Conservation (phyloP, 2,888 invertebrate species). For the Orchesellides sinensis region DNA sequence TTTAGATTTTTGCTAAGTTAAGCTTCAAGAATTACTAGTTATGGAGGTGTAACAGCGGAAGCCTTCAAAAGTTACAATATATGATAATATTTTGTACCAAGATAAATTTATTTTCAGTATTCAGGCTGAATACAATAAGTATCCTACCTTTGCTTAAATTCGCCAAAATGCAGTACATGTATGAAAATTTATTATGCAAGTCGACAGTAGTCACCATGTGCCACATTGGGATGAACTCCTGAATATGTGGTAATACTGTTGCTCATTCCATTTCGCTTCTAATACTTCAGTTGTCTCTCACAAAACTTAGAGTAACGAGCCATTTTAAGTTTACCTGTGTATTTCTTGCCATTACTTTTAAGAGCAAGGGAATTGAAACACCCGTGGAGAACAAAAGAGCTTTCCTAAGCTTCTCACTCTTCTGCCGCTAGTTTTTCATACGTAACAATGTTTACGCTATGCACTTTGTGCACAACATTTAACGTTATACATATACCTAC, state of each 20-base stretch:
- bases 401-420: background rate
- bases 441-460: background rate
- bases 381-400: constrained; percentile 13
- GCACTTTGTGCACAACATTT: background rate
- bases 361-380: constrained; percentile 38
- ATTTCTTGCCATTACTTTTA: constrained; percentile 20
- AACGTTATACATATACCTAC: background rate
- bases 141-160: background rate
- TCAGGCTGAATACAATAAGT: background rate
- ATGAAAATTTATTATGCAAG: background rate
- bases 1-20: no score
- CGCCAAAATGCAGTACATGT: background rate
- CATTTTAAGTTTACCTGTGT: constrained; percentile 23
- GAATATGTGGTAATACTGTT: no score
- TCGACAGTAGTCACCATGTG: no score
- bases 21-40: no score
- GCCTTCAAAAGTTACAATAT: no score
- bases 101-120: background rate
- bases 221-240: no score
- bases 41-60: no score
- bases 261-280: background rate
- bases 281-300: background rate
- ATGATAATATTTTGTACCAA: no score
- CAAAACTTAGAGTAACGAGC: constrained; percentile 20
- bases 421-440: background rate